Evolutionary conservation across 1,140 invertebrate species (phyloP), one percentile per base, ranked within the genome.

Genomic region (Elymnias hypermnestra): DNA sequence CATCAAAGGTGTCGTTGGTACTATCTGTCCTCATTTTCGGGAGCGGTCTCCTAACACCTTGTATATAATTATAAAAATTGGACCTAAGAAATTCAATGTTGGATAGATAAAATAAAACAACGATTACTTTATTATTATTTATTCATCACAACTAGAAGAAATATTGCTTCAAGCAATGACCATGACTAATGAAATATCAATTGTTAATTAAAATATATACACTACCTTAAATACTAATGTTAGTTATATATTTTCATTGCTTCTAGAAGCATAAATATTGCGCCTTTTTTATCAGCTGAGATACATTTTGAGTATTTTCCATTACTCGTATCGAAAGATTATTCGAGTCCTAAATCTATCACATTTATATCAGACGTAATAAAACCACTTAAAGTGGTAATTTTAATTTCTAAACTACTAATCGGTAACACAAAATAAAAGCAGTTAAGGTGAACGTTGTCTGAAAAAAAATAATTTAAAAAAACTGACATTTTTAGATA

Each of bases 141-240:
- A 29, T 40, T 23, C 8, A 25, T 36, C 9, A 40, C 22, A 39
- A 31, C 10, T 33, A 39, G 12, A 48, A 48, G 18, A 41, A 35
- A 25, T 9, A 44, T 41, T 41, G 36, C 45, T 55, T 50, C 12
- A 39, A 40, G 40, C 45, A 49, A 54, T 28, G 9, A 26, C n/a
- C n/a, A n/a, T n/a, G n/a, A n/a, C n/a, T n/a, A n/a, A n/a, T n/a
- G n/a, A 29, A 26, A 40, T 31, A 13, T 14, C 33, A 17, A n/a
- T n/a, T n/a, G n/a, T n/a, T 15, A 4, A 39, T 23, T 10, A 25
- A 19, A 25, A 36, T 9, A 17, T 12, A 17, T 22, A 22, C 9
- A 8, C 15, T 17, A 8, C 0, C 29, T 29, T 9, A 6, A 8
- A 5, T 15, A 6, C 5, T 22, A 22, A 22, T 22, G 8, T 8